Base-by-base conservation (phyloP, 2,113 vertebrate species). In the Physeter macrocephalus region DNA sequence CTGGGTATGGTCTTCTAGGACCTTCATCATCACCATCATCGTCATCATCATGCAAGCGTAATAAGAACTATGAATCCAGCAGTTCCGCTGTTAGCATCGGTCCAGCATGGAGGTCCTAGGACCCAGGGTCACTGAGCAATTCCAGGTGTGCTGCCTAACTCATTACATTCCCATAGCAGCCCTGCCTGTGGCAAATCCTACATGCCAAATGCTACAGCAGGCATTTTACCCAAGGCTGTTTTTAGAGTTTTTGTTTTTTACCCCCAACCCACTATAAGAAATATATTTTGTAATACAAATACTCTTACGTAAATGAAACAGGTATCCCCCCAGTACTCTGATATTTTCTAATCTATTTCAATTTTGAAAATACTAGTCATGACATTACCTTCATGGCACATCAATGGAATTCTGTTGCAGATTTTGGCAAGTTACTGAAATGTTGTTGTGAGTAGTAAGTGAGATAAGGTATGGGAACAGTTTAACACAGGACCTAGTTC, bases 201-300 rank as follows among this genome's bases (percentile, higher is more conserved):
- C 3, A 7, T 6, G 34, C 39, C 25, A 23, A 46, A 31, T 0
- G n/a, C 41, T 12, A 1, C 4, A 1, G 8, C 14, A 43, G 34
- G 41, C 23, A 8, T 36, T 91, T 9, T 34, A 43, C 20, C 39
- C 34, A 41, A 0, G 20, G 20, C 15, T 13, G 10, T 8, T 87
- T 66, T 77, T 52, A 11, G 4, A 84, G 21, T 36, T 75, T 81
- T 88, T 57, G 9, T 23, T 66, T 66, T 75, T 49, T 41, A 59
- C 49, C 49, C 4, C 11, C n/a, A 67, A 34, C 3, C 34, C 27
- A n/a, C 46, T 39, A 4, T 61, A 93, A 92, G 36, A 64, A 82
- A 88, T 84, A 34, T 5, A 57, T 74, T 92, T 71, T n/a, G 17
- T 34, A 59, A 57, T 46, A 82, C 8, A 57, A 39, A 69, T 2